Conservation (phyloP, 2,888 invertebrate species). For the Scrobipalpa atriplicella region DNA sequence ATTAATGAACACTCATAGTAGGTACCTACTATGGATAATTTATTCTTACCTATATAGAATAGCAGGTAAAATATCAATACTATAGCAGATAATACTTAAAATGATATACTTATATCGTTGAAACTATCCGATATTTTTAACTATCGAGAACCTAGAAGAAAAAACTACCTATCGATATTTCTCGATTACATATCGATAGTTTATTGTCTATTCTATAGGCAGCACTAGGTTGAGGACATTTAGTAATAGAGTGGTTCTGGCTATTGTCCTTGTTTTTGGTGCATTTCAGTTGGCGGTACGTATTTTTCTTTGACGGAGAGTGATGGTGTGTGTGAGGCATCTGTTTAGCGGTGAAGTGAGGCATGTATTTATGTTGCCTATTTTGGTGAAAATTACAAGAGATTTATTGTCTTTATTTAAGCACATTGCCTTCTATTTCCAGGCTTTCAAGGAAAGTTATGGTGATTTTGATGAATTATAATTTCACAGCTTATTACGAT, state of each 20-base stretch:
- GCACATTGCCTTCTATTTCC: neutral
- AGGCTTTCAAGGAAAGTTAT: neutral
- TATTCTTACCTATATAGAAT: no score
- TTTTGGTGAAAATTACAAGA: neutral
- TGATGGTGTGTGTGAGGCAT: neutral
- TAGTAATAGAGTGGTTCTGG: slow-evolving; percentile 35
- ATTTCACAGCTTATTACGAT: no score
- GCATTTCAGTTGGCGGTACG: neutral
- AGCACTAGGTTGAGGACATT: neutral
- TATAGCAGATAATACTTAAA: no score
- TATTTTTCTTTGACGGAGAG: neutral
- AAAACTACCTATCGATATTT: no score
- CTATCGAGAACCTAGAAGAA: no score
- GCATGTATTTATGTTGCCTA: neutral
- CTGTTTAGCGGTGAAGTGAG: neutral
- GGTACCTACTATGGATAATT: no score
- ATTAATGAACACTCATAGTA: no score
- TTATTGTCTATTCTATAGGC: neutral
- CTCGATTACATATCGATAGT: no score
- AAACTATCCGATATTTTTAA: no score
- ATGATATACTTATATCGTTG: no score
- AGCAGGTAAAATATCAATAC: no score
- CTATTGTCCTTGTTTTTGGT: slow-evolving; percentile 7
- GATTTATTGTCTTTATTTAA: neutral
- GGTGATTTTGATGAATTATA: no score